A percentile compares a stretch with the other conserved stretches of the same genome.
These are phyloP conservation scores for Xyrauchen texanus DNA, from an alignment of 2,113 vertebrate genomes.

Conservation along the genomic window DNA sequence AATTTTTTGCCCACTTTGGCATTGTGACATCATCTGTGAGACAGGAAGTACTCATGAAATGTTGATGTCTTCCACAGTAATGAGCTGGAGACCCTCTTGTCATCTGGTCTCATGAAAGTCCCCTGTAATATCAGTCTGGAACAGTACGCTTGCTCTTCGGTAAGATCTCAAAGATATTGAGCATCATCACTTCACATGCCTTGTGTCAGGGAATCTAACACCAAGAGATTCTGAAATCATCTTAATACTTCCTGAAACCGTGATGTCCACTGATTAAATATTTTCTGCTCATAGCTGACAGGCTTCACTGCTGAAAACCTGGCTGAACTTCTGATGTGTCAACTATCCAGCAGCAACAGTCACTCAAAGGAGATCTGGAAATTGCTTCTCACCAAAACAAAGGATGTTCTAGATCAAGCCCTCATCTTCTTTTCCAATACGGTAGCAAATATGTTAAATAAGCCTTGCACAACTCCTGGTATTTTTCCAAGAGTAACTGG, in stretches of 20 bases:
- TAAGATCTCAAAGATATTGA: conserved; percentile 28
- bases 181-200: background rate
- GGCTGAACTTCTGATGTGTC: conserved; percentile 63
- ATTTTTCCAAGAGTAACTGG: background rate
- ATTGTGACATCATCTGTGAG: background rate
- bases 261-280: background rate
- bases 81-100: too few relatives aligned
- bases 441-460: conserved; percentile 40
- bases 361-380: conserved; percentile 67
- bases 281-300: conserved; percentile 52
- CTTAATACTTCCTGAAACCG: too few relatives aligned
- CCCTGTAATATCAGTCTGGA: conserved; percentile 63
- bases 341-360: conserved; percentile 58
- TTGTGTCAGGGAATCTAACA: too few relatives aligned
- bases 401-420: conserved; percentile 60
- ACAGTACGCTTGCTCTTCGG: conserved; percentile 67
- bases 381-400: conserved; percentile 64
- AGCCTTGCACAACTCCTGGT: background rate
- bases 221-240: background rate
- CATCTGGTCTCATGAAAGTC: conserved; percentile 28
- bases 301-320: conserved; percentile 64
- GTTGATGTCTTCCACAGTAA: background rate
- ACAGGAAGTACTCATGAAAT: background rate
- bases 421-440: conserved; percentile 60
- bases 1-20: background rate